Conservation (phyloP, 2,113 vertebrate species). For the Speoplatyrhinus poulsoni region DNA sequence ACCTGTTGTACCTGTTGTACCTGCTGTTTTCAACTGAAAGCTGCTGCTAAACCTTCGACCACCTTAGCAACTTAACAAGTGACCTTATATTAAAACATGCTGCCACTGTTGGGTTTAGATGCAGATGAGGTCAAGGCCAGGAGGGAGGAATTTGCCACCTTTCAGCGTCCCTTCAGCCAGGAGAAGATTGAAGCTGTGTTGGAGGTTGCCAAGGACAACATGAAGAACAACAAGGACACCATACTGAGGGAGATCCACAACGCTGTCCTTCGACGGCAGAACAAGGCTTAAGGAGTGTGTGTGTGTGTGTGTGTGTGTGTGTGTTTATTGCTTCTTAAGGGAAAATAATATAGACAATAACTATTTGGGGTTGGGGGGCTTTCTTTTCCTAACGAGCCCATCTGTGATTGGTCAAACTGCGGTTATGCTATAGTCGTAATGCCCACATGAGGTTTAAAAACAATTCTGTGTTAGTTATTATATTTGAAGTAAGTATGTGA, state of each 20-base stretch:
- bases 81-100: neutral
- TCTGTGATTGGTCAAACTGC: too few species aligned
- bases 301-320: neutral
- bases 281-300: neutral
- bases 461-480: too few species aligned
- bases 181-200: neutral
- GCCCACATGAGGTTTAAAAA: too few species aligned
- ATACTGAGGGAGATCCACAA: neutral
- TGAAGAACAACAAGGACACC: conserved; percentile 6
- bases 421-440: too few species aligned
- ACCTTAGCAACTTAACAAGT: neutral
- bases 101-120: neutral
- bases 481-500: too few species aligned
- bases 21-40: too few species aligned
- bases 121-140: neutral
- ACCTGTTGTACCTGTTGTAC: too few species aligned
- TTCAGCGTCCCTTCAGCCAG: neutral
- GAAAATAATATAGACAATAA: too few species aligned
- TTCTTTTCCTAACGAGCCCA: too few species aligned
- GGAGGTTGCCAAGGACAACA: conserved; percentile 2
- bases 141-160: neutral
- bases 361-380: too few species aligned
- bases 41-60: too few species aligned
- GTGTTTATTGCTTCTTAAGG: too few species aligned
- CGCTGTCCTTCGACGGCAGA: neutral